Conservation (phyloP, 2,888 invertebrate species). For the Drosophila trichaetosa region DNA sequence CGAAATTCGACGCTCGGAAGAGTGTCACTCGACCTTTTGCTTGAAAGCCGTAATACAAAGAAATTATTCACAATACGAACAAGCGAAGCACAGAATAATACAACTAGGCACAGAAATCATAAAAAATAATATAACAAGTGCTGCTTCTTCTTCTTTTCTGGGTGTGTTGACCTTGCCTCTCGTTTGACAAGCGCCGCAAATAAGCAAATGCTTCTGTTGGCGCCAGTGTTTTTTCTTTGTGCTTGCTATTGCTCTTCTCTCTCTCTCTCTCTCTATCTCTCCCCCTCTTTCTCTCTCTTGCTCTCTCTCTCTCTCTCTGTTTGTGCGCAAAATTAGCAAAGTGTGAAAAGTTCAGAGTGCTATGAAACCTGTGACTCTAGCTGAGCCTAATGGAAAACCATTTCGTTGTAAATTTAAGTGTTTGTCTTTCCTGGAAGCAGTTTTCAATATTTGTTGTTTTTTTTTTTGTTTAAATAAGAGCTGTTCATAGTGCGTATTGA, state of each 20-base stretch:
- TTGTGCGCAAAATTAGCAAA: constrained; percentile 65
- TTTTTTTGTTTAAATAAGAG: background rate
- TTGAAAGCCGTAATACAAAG: constrained; percentile 47
- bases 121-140: constrained; percentile 16
- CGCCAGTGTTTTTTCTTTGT: constrained; percentile 18
- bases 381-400: constrained; percentile 36
- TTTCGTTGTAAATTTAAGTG: constrained; percentile 4
- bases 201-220: constrained; percentile 68
- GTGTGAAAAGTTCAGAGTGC: constrained; percentile 71
- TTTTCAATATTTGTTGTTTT: background rate
- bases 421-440: constrained; percentile 11
- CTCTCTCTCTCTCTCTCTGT: constrained; percentile 16
- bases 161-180: constrained; percentile 73
- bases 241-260: constrained; percentile 21
- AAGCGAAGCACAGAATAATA: constrained; percentile 1
- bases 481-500: background rate
- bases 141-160: constrained; percentile 42
- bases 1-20: constrained; percentile 58
- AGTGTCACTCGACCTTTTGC: constrained; percentile 78
- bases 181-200: constrained; percentile 67
- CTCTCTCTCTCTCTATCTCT: background rate
- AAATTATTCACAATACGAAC: constrained; percentile 58
- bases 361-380: constrained; percentile 9
- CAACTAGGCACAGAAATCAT: constrained; percentile 31
- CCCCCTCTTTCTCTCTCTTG: background rate